Base-by-base conservation (phyloP, 2,888 invertebrate genomes). In the Lasius platythorax region DNA sequence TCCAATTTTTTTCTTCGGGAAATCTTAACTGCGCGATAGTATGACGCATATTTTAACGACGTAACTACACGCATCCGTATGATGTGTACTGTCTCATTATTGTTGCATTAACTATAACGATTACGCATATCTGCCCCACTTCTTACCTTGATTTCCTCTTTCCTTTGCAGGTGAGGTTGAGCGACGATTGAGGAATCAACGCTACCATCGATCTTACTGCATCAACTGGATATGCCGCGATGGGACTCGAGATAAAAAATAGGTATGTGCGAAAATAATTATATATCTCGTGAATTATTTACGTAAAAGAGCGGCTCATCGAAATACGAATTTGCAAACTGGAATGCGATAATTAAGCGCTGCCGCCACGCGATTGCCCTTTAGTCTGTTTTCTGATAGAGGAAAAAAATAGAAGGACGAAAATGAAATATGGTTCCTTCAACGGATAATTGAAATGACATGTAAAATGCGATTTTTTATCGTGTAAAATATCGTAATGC, bases 191-290 rank as follows among this genome's bases (percentile, higher is more conserved):
- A 28, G 12, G 43, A 15, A 37, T 50, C 61, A 58, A n/a, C 33
- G 46, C 46, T 33, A 30, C 28, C 73, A 72, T 72, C 73, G 72
- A 61, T 72, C 72, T 72, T 46, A 46, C 61, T 37, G 46, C 46
- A 33, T 37, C 37, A 50, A 50, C n/a, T n/a, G 79, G 46, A 72
- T 46, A 72, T 73, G 37, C 37, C 61, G 61, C 73, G 73, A 79
- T 79, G 79, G 61, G 12, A 33, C 46, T 12, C 46, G 46, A 79
- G 73, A 79, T 72, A 72, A 61, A 63, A 72, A 43, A 61, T 61
- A 72, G 79, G 79, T 79, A 73, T 2, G 79, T 79, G 43, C 12
- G 18, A 28, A 40, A 67, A 33, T 23, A 40, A 40, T 61, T 56
- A 18, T 6, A 15, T 9, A 6, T n/a, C 8, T 6, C 11, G 9